Percentiles rank a stretch among this genome's conserved stretches.
phyloP scores from a whole-genome alignment of 2,888 invertebrate species.

The Bembecia ichneumoniformis region DNA sequence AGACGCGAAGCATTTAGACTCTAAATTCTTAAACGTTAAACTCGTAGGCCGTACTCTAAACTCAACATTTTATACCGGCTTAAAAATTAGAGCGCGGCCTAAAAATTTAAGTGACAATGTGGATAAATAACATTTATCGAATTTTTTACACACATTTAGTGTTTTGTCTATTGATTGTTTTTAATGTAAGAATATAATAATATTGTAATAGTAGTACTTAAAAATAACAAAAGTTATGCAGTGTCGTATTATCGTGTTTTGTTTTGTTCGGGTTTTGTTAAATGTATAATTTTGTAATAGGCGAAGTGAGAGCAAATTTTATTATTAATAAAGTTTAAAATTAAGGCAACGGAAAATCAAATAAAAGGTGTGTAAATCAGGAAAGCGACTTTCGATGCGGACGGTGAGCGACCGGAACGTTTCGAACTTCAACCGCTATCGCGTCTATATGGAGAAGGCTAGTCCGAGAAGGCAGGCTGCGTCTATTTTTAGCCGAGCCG shows the following conservation, averaged over 20 bases:
- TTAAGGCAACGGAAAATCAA: slow-evolving; percentile 3
- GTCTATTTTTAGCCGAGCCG: slow-evolving; percentile 64
- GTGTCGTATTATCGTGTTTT: background rate
- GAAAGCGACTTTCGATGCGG: background rate
- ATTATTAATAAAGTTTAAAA: slow-evolving; percentile 1
- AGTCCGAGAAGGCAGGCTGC: slow-evolving; percentile 29
- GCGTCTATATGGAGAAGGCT: background rate
- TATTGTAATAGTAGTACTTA: too few species aligned
- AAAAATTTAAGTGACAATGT: too few species aligned
- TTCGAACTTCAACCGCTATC: background rate
- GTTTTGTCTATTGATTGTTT: too few species aligned
- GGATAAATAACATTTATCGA: too few species aligned
- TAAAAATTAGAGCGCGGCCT: too few species aligned
- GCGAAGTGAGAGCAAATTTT: background rate
- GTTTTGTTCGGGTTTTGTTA: background rate
- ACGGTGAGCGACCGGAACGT: background rate
- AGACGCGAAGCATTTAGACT: too few species aligned
- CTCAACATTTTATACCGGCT: too few species aligned
- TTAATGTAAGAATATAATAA: too few species aligned
- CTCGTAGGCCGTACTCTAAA: too few species aligned
- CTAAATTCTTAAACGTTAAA: too few species aligned
- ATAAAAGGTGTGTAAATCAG: slow-evolving; percentile 1
- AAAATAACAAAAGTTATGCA: background rate
- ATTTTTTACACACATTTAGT: too few species aligned
- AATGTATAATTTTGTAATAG: background rate